Evolutionary conservation across 2,888 invertebrate species (phyloP), one percentile per base, ranked within the genome.

Genomic region (Agonopterix heracliana): DNA sequence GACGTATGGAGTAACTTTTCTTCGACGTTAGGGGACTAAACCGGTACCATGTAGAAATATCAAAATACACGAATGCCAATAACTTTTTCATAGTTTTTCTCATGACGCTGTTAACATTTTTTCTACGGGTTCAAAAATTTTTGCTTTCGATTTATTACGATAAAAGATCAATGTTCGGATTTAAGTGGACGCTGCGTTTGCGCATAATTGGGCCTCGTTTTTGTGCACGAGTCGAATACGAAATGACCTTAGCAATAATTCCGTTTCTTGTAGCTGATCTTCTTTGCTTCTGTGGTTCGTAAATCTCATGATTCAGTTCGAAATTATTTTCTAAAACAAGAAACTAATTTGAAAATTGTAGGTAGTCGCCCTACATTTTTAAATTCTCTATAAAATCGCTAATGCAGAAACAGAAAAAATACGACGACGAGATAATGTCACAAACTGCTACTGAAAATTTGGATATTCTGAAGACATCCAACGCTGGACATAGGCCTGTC

Each of bases 121-220:
- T 75, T 64, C 60, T 52, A 54, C 52, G 53, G 58, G 61, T 26
- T 26, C 26, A 26, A 26, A 26, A 61, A 58, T 74, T 78, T 79
- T 79, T 78, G 71, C 71, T 64, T 70, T 64, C 66, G 66, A 69
- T 78, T 75, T 76, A 74, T 75, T 69, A 66, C 68, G 61, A 67
- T 74, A 68, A 69, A 69, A 74, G 70, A 64, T 54, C 57, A 77
- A 74, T 73, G 77, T 72, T 71, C 67, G 68, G 59, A 67, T 75
- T 78, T 75, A 80, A 83, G 81, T 81, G 78, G 79, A 71, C 73
- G 69, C 63, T 75, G 80, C 74, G 71, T 80, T 81, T 79, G 69
- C 84, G 81, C 81, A 85, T 85, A 85, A 86, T 85, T 84, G 85
- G 76, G 60, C 69, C 64, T 67, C 68, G 73, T 83, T 86, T 84